A percentile compares a stretch with the other conserved stretches of the same genome.
Conservation (phyloP, 1,140 invertebrate species). For the Manduca sexta region DNA sequence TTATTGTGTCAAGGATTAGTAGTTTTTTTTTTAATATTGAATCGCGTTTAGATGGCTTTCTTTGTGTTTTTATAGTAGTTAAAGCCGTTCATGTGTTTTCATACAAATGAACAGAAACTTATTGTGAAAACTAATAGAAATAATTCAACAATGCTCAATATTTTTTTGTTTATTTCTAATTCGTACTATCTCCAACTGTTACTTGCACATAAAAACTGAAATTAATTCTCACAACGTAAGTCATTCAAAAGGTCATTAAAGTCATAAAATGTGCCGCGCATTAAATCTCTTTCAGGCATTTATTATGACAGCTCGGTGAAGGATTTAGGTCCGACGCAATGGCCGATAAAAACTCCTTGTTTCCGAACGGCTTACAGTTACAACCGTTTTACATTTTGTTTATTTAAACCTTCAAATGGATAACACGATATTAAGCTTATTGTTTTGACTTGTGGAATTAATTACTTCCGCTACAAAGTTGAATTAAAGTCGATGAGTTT, state of each 20-base stretch:
- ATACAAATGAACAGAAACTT: too few species aligned
- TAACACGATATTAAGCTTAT: conserved; percentile 4
- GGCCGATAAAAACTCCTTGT: background rate
- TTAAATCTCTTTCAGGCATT: too few species aligned
- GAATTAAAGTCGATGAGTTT: background rate
- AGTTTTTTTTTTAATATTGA: background rate
- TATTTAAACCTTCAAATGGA: conserved; percentile 4
- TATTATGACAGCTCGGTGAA: too few species aligned
- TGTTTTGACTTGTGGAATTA: conserved; percentile 3
- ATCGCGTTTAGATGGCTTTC: background rate
- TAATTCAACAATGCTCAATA: too few species aligned
- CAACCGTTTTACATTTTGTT: conserved; percentile 1
- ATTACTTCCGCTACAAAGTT: conserved; percentile 7
- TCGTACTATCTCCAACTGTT: too few species aligned
- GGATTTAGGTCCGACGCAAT: conserved; percentile 1
- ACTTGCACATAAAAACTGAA: too few species aligned
- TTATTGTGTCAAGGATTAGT: background rate
- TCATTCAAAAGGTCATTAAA: background rate
- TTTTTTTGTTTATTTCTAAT: too few species aligned
- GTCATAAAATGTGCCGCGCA: too few species aligned
- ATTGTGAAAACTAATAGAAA: too few species aligned
- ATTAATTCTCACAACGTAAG: background rate
- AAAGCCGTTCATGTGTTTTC: too few species aligned
- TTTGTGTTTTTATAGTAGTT: too few species aligned
- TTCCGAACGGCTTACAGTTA: background rate